phyloP scores from a whole-genome alignment of 1,140 invertebrate genomes.

The Sycophila sp. region DNA sequence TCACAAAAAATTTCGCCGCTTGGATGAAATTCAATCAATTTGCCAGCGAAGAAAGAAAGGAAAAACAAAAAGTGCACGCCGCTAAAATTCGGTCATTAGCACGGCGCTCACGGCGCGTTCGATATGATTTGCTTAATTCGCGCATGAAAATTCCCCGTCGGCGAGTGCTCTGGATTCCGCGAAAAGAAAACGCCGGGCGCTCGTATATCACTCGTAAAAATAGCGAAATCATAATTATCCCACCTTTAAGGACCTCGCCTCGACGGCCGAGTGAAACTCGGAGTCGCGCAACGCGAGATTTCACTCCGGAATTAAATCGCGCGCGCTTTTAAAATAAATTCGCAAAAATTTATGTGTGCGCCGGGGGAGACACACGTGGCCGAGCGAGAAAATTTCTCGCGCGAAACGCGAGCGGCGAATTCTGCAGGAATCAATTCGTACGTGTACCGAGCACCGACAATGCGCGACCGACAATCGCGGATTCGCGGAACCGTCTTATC shows the following conservation, averaged over 20 bases:
- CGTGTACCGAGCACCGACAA: too few species aligned
- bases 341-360: too few species aligned
- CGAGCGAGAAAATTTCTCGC: too few species aligned
- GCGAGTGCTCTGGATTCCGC: neutral
- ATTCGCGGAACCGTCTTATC: neutral
- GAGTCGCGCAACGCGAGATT: neutral
- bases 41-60: too few species aligned
- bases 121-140: conserved; percentile 4
- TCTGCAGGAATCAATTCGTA: too few species aligned
- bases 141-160: neutral
- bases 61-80: too few species aligned
- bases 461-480: too few species aligned
- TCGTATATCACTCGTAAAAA: neutral
- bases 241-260: neutral
- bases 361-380: too few species aligned
- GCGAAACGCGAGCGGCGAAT: too few species aligned
- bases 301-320: neutral
- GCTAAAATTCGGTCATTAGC: neutral
- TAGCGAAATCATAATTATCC: neutral
- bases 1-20: too few species aligned
- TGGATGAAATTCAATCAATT: too few species aligned
- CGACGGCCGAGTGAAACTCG: neutral
- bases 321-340: too few species aligned
- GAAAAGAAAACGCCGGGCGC: neutral
- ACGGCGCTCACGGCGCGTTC: neutral